Evolutionary conservation across 2,797 vertebrate species (phyloP).

Genomic region (Taeniopygia guttata): DNA sequence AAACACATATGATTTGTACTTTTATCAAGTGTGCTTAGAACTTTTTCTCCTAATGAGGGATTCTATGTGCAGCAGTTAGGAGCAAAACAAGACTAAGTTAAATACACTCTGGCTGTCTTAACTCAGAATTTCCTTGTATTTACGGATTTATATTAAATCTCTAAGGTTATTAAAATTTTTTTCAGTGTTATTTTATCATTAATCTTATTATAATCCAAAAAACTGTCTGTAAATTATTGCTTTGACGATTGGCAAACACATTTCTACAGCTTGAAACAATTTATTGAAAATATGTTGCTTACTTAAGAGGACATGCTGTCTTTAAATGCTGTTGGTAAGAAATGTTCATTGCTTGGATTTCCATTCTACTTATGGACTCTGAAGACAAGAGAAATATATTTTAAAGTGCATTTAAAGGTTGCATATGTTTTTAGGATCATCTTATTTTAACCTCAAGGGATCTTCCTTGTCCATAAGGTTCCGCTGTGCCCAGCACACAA

Average conservation of each 20-base stretch:
- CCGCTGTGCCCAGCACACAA: neutral
- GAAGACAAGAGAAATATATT: neutral
- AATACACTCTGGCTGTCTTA: conserved; percentile 1
- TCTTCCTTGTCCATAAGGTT: neutral
- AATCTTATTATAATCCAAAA: conserved; percentile 51
- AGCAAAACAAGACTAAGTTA: conserved; percentile 29
- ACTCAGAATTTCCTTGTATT: conserved; percentile 38
- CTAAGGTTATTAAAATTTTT: conserved; percentile 34
- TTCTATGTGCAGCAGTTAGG: neutral
- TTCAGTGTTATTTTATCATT: conserved; percentile 54
- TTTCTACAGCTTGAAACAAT: conserved; percentile 60
- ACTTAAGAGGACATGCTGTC: conserved; percentile 31
- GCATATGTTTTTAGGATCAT: neutral
- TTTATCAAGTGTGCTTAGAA: neutral
- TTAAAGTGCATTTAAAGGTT: neutral
- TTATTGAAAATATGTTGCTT: conserved; percentile 51
- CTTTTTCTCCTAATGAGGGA: neutral
- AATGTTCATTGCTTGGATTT: neutral
- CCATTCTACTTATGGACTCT: neutral
- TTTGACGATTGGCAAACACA: conserved; percentile 51
- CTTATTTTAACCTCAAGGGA: neutral
- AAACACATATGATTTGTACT: neutral
- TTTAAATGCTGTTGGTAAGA: conserved; percentile 11
- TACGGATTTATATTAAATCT: conserved; percentile 35
- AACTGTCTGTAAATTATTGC: conserved; percentile 35